A percentile compares a stretch with the other conserved stretches of the same genome.
phyloP scores from a whole-genome alignment of 2,113 vertebrate genomes.

The rabbit (Oryctolagus cuniculus) region mOryCun1.1 NC_091441.1:95126501-95127000 shows the following conservation, averaged over 20 bases:
- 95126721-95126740: neutral
- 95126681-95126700: neutral
- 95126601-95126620: neutral
- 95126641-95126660: neutral
- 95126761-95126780: neutral
- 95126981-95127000: no score
- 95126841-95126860: no score
- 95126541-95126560: slow-evolving; percentile 6
- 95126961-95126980: no score
- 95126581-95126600: neutral
- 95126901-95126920: neutral
- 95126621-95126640: neutral
- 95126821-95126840: neutral
- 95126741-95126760: neutral
- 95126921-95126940: neutral
- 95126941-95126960: no score
- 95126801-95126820: no score
- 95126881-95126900: neutral
- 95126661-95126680: neutral
- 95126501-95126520: slow-evolving; percentile 68
- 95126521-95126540: neutral
- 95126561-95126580: slow-evolving; percentile 6
- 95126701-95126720: neutral
- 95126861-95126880: neutral
- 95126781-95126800: neutral